These are phyloP conservation scores for Ennomos erosarius DNA, from an alignment of 2,888 invertebrate genomes.

Conservation along the genomic window DNA sequence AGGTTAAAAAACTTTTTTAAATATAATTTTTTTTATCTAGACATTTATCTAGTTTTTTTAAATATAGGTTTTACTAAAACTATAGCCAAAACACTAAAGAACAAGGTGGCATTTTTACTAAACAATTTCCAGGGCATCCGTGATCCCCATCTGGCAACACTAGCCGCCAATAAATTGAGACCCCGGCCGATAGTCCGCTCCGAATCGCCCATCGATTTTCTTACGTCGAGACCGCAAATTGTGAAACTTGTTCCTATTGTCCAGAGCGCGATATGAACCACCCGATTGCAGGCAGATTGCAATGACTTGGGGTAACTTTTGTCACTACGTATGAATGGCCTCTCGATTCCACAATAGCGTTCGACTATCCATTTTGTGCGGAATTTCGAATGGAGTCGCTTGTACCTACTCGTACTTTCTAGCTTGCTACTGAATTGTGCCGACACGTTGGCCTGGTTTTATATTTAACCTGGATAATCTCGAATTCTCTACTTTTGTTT, in stretches of 20 bases:
- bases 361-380: conserved; percentile 31
- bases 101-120: not conserved
- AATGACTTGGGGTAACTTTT: conserved; percentile 64
- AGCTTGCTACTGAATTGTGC: not conserved
- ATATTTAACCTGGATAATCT: too few species aligned
- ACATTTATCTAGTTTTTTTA: too few species aligned
- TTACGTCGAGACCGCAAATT: conserved; percentile 67
- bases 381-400: conserved; percentile 19
- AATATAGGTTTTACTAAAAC: too few species aligned
- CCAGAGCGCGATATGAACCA: conserved; percentile 68
- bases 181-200: conserved; percentile 63
- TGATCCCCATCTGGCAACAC: conserved; percentile 16
- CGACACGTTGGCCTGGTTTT: not conserved
- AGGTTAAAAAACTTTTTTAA: too few species aligned
- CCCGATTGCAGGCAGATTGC: conserved; percentile 64
- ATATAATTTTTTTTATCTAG: too few species aligned
- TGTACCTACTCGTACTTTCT: too few species aligned
- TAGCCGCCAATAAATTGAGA: conserved; percentile 65
- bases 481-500: too few species aligned
- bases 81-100: too few species aligned
- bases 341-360: conserved; percentile 43
- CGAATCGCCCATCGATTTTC: conserved; percentile 66
- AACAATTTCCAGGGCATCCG: not conserved
- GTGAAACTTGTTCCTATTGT: conserved; percentile 70
- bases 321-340: conserved; percentile 48